Base-by-base conservation (phyloP, 2,113 vertebrate genomes). In the Antechinus flavipes region DNA sequence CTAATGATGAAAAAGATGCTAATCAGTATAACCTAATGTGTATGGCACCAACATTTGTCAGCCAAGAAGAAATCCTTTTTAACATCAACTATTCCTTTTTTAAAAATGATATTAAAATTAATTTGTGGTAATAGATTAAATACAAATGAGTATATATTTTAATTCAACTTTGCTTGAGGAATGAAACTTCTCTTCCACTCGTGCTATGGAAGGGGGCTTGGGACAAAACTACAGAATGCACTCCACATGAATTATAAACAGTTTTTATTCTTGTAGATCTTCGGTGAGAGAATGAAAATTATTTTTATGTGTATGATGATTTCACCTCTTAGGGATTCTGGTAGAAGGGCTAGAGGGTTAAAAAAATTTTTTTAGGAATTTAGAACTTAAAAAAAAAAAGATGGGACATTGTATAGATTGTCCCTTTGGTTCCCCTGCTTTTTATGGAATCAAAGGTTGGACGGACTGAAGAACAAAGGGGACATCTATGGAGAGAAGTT, bases 101-200 rank as follows among this genome's bases (percentile, higher is more conserved):
- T 94, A 93, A 56, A 93, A 91, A 95, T 95, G 91, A 93, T 95
- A 91, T 56, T 94, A 90, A 95, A 96, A 47, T 10, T 94, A 90
- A 58, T 53, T 89, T 52, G 53, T 94, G 10, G 3, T 91, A 95
- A 89, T 91, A 92, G 46, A 96, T 93, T 91, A 91, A 92, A 95
- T 94, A 90, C 91, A 76, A 94, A 96, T 84, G 68, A 84, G n/a
- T 42, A 19, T 84, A n/a, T n/a, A 84, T 84, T 84, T 76, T 76
- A n/a, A 76, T 76, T 76, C 14, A 84, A 19, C n/a, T 84, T 42
- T 7, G 7, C 7, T 84, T 84, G n/a, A 84, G 68, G 68, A 84
- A 84, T 84, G 14, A n/a, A 76, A 76, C 16, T 76, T 76, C 27
- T 9, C 10, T 2, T 61, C 27, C 27, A 30, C 11, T 27, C 3